phyloP scores from a whole-genome alignment of 2,888 invertebrate species.

The Calameuta filiformis region DNA sequence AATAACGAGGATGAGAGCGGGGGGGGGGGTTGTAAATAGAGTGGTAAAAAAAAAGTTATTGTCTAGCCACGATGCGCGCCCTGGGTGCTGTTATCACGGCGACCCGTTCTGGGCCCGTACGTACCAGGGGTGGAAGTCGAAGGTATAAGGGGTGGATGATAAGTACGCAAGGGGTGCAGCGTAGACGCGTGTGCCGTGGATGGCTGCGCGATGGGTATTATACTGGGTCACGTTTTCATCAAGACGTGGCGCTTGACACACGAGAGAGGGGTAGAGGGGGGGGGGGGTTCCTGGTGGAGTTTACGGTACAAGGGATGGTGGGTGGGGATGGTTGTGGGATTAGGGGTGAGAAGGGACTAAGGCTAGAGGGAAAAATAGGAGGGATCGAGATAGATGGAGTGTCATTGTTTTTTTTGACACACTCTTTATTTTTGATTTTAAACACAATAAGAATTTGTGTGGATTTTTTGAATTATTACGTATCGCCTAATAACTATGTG shows the following conservation, averaged over 20 bases:
- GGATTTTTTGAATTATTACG: too few relatives aligned
- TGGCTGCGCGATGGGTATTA: slow-evolving; percentile 25
- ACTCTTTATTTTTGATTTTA: slow-evolving; percentile 31
- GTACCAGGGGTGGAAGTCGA: too few relatives aligned
- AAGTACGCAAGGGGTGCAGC: slow-evolving; percentile 1
- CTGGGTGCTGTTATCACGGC: background rate
- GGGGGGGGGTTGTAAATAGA: slow-evolving; percentile 6
- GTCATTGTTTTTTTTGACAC: slow-evolving; percentile 47
- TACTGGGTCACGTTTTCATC: slow-evolving; percentile 53
- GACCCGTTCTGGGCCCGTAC: background rate
- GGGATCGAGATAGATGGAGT: slow-evolving; percentile 12
- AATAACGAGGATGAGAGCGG: too few relatives aligned
- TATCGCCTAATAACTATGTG: too few relatives aligned
- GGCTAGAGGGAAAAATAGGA: background rate
- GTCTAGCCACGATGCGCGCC: slow-evolving; percentile 19
- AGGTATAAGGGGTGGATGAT: too few relatives aligned
- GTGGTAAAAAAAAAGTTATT: slow-evolving; percentile 38
- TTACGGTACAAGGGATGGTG: slow-evolving; percentile 2
- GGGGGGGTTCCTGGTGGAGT: too few relatives aligned
- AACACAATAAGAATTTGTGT: slow-evolving; percentile 31
- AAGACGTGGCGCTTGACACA: slow-evolving; percentile 22
- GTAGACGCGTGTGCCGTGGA: slow-evolving; percentile 9
- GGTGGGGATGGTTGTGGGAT: too few relatives aligned
- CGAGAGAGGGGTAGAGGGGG: background rate
- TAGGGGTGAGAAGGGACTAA: too few relatives aligned